phyloP scores from a whole-genome alignment of 2,797 vertebrate genomes.

The Pseudomugil tenellus region DNA sequence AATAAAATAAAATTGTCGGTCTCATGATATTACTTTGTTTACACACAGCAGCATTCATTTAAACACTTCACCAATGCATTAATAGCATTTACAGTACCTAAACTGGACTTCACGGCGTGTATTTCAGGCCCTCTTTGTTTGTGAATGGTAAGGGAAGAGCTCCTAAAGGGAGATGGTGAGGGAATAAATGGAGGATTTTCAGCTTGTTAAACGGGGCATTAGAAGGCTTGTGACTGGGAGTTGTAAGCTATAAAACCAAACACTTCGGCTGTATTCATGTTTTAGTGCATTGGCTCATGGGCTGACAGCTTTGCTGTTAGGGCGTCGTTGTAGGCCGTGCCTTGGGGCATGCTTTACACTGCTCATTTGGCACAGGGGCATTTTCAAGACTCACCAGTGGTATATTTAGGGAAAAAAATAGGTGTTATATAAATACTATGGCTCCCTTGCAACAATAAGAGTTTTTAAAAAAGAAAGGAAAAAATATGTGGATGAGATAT shows the following conservation, averaged over 20 bases:
- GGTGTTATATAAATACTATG: constrained; percentile 43
- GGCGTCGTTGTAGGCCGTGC: constrained; percentile 67
- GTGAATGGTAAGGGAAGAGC: constrained; percentile 66
- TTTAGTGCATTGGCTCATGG: constrained; percentile 77
- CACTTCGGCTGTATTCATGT: constrained; percentile 72
- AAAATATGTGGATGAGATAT: background rate
- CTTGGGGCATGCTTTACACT: constrained; percentile 68
- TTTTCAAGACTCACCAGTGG: constrained; percentile 63
- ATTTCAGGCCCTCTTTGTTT: constrained; percentile 63
- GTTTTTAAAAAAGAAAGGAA: constrained; percentile 55
- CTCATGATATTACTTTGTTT: constrained; percentile 1
- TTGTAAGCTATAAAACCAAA: constrained; percentile 78
- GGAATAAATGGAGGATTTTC: constrained; percentile 81
- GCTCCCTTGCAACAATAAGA: constrained; percentile 37
- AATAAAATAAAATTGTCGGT: background rate
- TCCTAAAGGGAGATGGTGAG: constrained; percentile 68
- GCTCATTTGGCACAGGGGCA: constrained; percentile 74
- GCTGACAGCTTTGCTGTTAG: constrained; percentile 77
- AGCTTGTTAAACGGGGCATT: constrained; percentile 83
- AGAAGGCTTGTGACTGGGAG: constrained; percentile 79
- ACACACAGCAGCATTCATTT: constrained; percentile 18
- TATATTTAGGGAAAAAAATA: constrained; percentile 62
- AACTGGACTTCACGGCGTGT: constrained; percentile 23
- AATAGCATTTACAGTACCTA: constrained; percentile 11
- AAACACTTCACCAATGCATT: constrained; percentile 33